Percentiles rank a stretch among this genome's conserved stretches.
Conservation (phyloP, 37 sponge, comb jelly and placozoan genomes). For the Hexactinellida sp. region DNA sequence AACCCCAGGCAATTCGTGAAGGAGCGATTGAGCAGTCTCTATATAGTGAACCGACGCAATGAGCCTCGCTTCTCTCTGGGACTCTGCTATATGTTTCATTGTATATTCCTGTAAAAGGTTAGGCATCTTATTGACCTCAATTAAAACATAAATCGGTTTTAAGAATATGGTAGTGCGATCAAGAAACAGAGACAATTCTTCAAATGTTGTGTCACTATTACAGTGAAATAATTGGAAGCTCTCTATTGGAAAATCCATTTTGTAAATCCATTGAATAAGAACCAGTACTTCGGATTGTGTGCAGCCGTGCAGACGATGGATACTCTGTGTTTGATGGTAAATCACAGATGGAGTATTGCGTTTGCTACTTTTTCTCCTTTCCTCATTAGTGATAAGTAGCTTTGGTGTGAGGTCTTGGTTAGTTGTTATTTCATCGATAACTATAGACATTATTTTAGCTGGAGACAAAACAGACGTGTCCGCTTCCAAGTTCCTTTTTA, state of each 20-base stretch:
- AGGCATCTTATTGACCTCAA: slow-evolving; percentile 15
- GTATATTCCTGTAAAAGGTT: slow-evolving; percentile 17
- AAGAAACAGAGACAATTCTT: neutral
- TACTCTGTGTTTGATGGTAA: neutral
- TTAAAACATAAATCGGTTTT: neutral
- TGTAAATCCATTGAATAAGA: neutral
- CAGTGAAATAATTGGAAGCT: neutral
- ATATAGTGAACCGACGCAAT: slow-evolving; percentile 16
- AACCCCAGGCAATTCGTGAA: slow-evolving; percentile 25
- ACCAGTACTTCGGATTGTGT: neutral
- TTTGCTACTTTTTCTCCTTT: neutral
- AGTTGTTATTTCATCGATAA: neutral
- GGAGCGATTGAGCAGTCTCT: slow-evolving; percentile 18
- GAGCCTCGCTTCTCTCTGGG: neutral
- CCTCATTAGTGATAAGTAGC: neutral
- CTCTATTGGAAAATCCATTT: neutral
- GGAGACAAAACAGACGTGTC: neutral
- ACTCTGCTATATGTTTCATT: slow-evolving; percentile 8
- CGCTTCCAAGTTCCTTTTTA: neutral
- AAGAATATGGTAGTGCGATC: neutral
- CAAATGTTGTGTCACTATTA: neutral
- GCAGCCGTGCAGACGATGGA: neutral
- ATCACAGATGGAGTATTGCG: neutral
- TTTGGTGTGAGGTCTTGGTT: neutral
- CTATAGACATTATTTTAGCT: neutral